phyloP scores from a whole-genome alignment of 2,888 invertebrate genomes.

The Meteorus colon region DNA sequence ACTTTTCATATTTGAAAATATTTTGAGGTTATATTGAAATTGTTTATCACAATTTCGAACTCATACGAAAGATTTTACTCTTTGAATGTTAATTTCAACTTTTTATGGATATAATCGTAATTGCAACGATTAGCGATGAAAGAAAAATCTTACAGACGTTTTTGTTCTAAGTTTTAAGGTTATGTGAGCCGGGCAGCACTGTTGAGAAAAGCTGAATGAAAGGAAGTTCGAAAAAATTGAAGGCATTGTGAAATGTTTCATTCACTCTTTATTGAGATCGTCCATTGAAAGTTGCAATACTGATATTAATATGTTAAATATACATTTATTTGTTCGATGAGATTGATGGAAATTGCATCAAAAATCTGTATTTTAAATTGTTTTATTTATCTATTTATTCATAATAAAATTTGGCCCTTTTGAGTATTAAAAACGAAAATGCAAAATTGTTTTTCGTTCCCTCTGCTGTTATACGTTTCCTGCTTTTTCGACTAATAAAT shows the following conservation, averaged over 20 bases:
- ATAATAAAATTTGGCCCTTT: conserved; percentile 9
- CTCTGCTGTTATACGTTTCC: background rate
- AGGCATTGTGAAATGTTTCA: background rate
- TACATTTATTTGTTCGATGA: background rate
- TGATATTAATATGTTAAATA: background rate
- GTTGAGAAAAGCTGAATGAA: background rate
- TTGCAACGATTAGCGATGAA: background rate
- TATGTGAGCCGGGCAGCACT: background rate
- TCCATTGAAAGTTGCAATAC: background rate
- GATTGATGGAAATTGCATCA: background rate
- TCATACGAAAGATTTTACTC: background rate
- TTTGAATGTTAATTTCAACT: background rate
- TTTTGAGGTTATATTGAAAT: no score
- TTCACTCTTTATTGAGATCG: background rate
- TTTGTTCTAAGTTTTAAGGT: background rate
- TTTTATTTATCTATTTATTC: background rate
- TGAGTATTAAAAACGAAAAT: conserved; percentile 9
- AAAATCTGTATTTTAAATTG: background rate
- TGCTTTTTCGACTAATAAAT: background rate
- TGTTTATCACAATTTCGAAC: background rate
- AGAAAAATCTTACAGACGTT: background rate
- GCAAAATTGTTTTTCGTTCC: background rate
- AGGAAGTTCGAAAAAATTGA: background rate
- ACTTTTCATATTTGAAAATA: no score
- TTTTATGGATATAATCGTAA: background rate